Evolutionary conservation across 1,140 invertebrate species (phyloP).

Genomic region (Marisa cornuarietis): DNA sequence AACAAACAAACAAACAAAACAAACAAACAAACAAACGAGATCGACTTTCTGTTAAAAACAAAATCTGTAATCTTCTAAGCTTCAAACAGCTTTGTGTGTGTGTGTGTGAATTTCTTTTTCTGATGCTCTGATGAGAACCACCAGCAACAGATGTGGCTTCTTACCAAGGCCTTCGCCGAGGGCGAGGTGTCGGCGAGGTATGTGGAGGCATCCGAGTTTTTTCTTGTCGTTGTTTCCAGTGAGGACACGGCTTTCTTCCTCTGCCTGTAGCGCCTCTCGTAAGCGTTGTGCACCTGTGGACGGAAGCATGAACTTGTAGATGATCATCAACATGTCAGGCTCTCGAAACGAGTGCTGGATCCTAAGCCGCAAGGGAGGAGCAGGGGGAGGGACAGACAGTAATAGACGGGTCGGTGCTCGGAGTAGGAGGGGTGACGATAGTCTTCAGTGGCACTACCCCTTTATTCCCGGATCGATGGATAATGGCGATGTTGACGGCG

Average conservation of each 20-base stretch:
- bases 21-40: neutral
- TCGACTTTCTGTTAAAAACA: no score
- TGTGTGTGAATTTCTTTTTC: no score
- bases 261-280: conserved; percentile 29
- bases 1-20: neutral
- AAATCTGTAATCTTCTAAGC: no score
- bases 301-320: neutral
- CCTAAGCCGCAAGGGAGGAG: no score
- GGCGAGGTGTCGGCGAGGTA: conserved; percentile 12
- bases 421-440: no score
- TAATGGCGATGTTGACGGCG: no score
- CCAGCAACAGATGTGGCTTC: neutral
- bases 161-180: conserved; percentile 8
- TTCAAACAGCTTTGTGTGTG: neutral
- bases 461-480: no score
- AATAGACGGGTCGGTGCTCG: no score
- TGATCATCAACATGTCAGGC: no score
- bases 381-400: no score
- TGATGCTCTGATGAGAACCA: neutral
- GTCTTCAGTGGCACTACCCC: no score
- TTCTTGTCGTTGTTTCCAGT: conserved; percentile 27
- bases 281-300: conserved; percentile 42
- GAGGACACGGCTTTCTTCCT: conserved; percentile 29
- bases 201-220: conserved; percentile 26
- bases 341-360: no score